These are phyloP conservation scores for Tetragonula carbonaria DNA, from an alignment of 2,888 invertebrate species.

Conservation along the genomic window DNA sequence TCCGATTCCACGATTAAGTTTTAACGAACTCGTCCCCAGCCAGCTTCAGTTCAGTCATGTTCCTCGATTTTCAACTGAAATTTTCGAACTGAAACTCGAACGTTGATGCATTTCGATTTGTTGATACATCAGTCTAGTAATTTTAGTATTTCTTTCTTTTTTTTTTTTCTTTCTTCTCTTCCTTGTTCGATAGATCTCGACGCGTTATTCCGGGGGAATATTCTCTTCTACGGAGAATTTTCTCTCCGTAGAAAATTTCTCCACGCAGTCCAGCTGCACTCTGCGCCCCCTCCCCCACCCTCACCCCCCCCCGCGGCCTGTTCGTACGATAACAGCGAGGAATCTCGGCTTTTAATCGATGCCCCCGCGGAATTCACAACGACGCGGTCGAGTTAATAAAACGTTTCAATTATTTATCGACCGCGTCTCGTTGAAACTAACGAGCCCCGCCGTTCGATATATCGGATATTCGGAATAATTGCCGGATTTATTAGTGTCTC, in stretches of 20 bases:
- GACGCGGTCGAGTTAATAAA: slow-evolving; percentile 1
- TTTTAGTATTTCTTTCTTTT: neutral
- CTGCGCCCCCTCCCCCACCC: neutral
- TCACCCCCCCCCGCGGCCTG: too few relatives aligned
- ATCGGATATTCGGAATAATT: slow-evolving; percentile 2
- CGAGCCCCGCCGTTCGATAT: neutral
- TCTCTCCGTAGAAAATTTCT: neutral
- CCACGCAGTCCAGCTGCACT: neutral
- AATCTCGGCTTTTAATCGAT: slow-evolving; percentile 4
- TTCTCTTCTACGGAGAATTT: too few relatives aligned
- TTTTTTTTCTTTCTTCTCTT: neutral
- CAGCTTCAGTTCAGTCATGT: slow-evolving; percentile 13
- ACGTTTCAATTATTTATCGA: slow-evolving; percentile 11
- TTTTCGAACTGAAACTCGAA: too few relatives aligned
- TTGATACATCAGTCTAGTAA: neutral
- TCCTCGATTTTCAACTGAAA: slow-evolving; percentile 7
- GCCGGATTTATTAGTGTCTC: neutral
- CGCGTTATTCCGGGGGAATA: neutral
- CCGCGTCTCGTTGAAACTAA: neutral
- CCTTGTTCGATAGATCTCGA: neutral
- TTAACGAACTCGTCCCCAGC: slow-evolving; percentile 48
- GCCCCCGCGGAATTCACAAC: neutral
- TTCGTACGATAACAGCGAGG: neutral
- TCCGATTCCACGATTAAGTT: slow-evolving; percentile 35
- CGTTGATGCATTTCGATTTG: neutral